phyloP scores from a whole-genome alignment of 2,888 invertebrate genomes.

The Osmoderma eremita region DNA sequence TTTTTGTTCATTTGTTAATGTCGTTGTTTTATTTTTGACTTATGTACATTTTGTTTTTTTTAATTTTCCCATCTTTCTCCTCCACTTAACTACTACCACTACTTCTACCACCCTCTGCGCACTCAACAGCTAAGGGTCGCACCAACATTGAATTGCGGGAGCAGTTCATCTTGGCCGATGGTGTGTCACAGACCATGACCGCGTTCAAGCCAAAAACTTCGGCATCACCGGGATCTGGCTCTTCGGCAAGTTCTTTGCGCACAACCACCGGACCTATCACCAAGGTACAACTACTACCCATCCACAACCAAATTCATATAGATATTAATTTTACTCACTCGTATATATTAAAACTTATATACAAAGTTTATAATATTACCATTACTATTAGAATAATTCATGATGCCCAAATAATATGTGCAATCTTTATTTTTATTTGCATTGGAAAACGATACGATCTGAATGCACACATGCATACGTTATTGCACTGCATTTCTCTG shows the following conservation, averaged over 20 bases:
- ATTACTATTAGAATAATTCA: neutral
- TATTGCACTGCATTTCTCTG: too few species aligned
- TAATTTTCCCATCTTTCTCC: conserved; percentile 45
- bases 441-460: conserved; percentile 31
- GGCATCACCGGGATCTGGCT: conserved; percentile 62
- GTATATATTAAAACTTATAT: too few species aligned
- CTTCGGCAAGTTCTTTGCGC: conserved; percentile 69
- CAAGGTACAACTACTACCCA: conserved; percentile 75
- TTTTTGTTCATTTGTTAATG: conserved; percentile 31
- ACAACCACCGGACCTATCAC: conserved; percentile 90
- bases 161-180: conserved; percentile 98
- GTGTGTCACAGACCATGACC: conserved; percentile 98
- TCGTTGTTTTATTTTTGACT: conserved; percentile 41
- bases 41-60: conserved; percentile 47
- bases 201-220: conserved; percentile 96
- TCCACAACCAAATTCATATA: conserved; percentile 22
- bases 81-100: conserved; percentile 41
- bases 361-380: conserved; percentile 5
- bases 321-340: too few species aligned
- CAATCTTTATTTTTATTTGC: conserved; percentile 12
- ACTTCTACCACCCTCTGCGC: conserved; percentile 46
- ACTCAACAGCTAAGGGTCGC: conserved; percentile 92
- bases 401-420: neutral
- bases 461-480: neutral
- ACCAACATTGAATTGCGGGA: conserved; percentile 99